Percentiles rank a stretch among this genome's conserved stretches.
Conservation (phyloP, 2,888 invertebrate species). For the Maniola hyperantus region DNA sequence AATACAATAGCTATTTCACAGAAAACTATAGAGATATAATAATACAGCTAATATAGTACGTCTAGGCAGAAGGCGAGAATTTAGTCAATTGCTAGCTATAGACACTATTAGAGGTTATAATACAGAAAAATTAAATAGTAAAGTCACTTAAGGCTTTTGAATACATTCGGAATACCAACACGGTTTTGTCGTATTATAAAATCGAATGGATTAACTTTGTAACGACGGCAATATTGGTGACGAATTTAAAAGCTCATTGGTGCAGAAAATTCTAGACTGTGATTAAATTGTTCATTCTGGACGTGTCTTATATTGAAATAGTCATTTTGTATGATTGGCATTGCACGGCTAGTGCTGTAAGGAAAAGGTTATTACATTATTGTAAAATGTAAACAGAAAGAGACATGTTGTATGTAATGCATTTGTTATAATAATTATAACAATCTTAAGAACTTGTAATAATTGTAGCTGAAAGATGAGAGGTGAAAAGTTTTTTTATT, state of each 20-base stretch:
- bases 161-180: constrained; percentile 53
- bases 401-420: constrained; percentile 66
- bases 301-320: constrained; percentile 83
- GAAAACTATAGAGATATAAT: constrained; percentile 63
- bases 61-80: constrained; percentile 72
- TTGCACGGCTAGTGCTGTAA: constrained; percentile 60
- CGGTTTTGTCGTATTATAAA: constrained; percentile 59
- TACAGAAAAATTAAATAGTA: constrained; percentile 61
- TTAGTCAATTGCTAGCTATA: constrained; percentile 82
- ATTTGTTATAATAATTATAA: constrained; percentile 63
- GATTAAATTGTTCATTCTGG: constrained; percentile 81
- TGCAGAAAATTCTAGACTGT: constrained; percentile 82
- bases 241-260: constrained; percentile 81
- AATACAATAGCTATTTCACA: constrained; percentile 73
- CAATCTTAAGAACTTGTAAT: constrained; percentile 47
- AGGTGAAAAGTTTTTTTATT: constrained; percentile 55
- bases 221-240: constrained; percentile 61
- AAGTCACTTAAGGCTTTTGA: constrained; percentile 72
- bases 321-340: constrained; percentile 80
- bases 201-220: constrained; percentile 50
- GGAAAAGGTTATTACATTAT: constrained; percentile 45
- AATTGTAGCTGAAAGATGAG: constrained; percentile 50
- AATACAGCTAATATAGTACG: constrained; percentile 68
- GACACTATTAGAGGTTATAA: constrained; percentile 66
- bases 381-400: constrained; percentile 51